Conservation (phyloP, 2,797 vertebrate species). For the Gymnothorax reevesii region DNA sequence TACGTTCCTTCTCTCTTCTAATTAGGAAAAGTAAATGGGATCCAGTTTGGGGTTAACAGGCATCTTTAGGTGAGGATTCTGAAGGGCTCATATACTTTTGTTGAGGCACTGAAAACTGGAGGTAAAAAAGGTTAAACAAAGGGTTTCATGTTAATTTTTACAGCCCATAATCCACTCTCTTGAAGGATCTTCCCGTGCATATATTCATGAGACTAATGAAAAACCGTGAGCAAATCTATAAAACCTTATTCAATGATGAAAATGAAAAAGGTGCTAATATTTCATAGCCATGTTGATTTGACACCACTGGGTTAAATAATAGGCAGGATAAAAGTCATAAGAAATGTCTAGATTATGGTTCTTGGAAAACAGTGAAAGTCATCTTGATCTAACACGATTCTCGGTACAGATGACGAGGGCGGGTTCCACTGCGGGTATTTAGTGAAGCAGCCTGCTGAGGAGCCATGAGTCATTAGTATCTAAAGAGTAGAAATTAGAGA, state of each 20-base stretch:
- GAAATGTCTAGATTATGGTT: background rate
- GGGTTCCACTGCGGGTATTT: background rate
- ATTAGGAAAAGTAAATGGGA: too few relatives aligned
- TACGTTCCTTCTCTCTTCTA: too few relatives aligned
- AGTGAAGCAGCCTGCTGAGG: too few relatives aligned
- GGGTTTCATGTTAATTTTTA: constrained; percentile 62
- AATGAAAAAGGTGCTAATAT: constrained; percentile 45
- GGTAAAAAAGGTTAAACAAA: too few relatives aligned
- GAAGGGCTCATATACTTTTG: too few relatives aligned
- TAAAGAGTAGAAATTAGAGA: too few relatives aligned
- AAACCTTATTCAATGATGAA: constrained; percentile 54
- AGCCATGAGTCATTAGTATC: too few relatives aligned
- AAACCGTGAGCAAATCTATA: constrained; percentile 47
- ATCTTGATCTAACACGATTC: background rate
- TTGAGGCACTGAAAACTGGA: too few relatives aligned
- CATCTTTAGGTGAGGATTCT: too few relatives aligned
- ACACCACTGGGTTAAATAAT: constrained; percentile 30
- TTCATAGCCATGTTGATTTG: background rate
- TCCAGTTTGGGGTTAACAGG: too few relatives aligned
- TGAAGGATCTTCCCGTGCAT: constrained; percentile 74
- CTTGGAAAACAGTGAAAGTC: background rate
- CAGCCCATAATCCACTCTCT: constrained; percentile 41
- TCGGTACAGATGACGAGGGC: background rate
- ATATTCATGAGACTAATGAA: constrained; percentile 65
- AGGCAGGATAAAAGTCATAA: constrained; percentile 47